Base-by-base conservation (phyloP, 2,888 invertebrate genomes). In the Tinea trinotella region DNA sequence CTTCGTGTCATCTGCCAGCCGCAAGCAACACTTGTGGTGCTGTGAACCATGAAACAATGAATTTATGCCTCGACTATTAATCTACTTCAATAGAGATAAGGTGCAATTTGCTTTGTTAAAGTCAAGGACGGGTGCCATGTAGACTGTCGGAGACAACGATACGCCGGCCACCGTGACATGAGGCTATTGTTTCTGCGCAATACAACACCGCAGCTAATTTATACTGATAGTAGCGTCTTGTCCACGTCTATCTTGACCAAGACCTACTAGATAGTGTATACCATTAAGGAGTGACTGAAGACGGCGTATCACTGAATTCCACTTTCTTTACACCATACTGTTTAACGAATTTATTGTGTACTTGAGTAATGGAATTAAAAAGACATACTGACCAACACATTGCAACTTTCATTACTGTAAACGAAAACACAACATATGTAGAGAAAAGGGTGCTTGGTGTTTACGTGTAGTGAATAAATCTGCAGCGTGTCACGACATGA, bases 401-500 rank as follows among this genome's bases (percentile, higher is more conserved):
- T 19, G 46, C 19, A 46, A 19, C 5, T 17, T 76, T 79, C 76
- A 79, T 79, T 78, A 77, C 71, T 69, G 65, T 63, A 64, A 60
- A 66, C 62, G n/a, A n/a, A n/a, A n/a, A n/a, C n/a, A n/a, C 60
- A 62, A 62, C 65, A 63, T 67, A 69, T 19, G 46, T 34, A 46
- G 10, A 19, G 35, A 35, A 30, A 40, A 34, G 15, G 64, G 64
- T 68, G 64, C 64, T 62, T 62, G 65, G 66, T 69, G 68, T 70
- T 75, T 81, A 82, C 82, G 82, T 82, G 83, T 72, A 62, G 67
- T 63, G 82, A 80, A 81, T 81, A 76, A 24, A 24, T 50, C 18
- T 69, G 62, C 63, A 66, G 67, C 68, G 67, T 67, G 64, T 61
- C 62, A 64, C 57, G 62, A 22, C 36, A 55, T 56, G 56, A 57